Evolutionary conservation across 1,140 invertebrate genomes (phyloP).

Genomic region (Acromyrmex charruanus): DNA sequence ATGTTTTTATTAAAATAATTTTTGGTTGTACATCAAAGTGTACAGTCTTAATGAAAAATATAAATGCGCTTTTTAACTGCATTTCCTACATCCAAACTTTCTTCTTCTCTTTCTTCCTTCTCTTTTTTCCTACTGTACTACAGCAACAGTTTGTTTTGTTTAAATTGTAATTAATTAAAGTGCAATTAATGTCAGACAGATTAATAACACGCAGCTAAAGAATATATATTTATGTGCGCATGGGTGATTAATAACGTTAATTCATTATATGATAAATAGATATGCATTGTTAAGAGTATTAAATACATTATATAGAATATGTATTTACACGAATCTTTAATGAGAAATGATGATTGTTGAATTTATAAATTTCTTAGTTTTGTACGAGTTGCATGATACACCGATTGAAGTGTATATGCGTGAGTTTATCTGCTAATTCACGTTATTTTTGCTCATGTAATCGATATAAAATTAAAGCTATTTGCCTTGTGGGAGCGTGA

Average conservation of each 20-base stretch:
- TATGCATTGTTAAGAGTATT: slow-evolving; percentile 3
- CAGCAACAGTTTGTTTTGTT: background rate
- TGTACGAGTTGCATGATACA: slow-evolving; percentile 3
- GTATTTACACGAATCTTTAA: background rate
- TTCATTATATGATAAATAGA: slow-evolving; percentile 18
- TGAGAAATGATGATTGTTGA: background rate
- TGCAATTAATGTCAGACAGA: slow-evolving; percentile 28
- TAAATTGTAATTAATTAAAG: slow-evolving; percentile 43
- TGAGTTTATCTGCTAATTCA: background rate
- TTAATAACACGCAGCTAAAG: background rate
- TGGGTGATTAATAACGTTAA: slow-evolving; percentile 15
- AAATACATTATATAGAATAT: background rate
- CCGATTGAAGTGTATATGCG: background rate
- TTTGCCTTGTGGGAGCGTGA: slow-evolving; percentile 23
- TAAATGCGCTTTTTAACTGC: background rate
- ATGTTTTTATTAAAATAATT: background rate
- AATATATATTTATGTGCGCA: background rate
- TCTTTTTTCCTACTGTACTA: background rate
- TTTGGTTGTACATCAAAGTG: background rate
- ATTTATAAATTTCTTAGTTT: background rate
- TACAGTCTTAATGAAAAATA: background rate
- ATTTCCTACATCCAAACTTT: background rate
- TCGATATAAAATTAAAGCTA: slow-evolving; percentile 47
- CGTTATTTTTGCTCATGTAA: background rate
- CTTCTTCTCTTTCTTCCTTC: background rate